Evolutionary conservation across 2,888 invertebrate species (phyloP).

Genomic region (Pseudococcus longispinus): DNA sequence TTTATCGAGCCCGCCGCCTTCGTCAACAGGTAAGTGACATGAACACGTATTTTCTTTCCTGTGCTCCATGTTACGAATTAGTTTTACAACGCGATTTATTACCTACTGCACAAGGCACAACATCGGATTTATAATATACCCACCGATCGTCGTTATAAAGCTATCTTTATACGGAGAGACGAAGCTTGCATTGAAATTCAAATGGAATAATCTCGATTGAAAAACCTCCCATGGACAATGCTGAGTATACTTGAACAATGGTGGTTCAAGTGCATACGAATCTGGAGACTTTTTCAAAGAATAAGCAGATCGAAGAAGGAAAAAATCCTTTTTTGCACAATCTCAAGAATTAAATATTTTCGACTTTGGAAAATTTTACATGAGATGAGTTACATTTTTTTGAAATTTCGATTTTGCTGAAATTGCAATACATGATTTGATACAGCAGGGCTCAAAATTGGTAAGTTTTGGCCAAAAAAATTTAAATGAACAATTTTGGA

Average conservation of each 20-base stretch:
- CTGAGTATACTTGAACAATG: neutral
- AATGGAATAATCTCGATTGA: neutral
- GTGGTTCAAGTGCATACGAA: no score
- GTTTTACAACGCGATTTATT: slow-evolving; percentile 24
- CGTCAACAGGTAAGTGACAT: slow-evolving; percentile 44
- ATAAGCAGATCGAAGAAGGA: no score
- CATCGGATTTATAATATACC: neutral
- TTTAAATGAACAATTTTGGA: no score
- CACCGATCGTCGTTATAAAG: neutral
- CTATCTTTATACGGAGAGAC: neutral
- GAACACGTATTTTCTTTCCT: slow-evolving; percentile 39
- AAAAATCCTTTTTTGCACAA: no score
- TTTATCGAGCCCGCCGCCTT: neutral
- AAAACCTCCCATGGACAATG: neutral
- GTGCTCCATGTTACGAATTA: slow-evolving; percentile 16
- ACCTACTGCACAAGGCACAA: neutral
- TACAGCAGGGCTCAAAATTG: no score
- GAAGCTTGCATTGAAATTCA: slow-evolving; percentile 14
- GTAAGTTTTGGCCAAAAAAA: no score
- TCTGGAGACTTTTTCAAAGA: no score
- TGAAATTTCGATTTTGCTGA: no score
- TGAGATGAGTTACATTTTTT: no score
- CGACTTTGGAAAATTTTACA: no score
- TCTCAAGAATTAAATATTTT: no score
- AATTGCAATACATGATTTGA: no score